Evolutionary conservation across 2,888 invertebrate genomes (phyloP).

Genomic region (Dryocosmus kuriphilus): DNA sequence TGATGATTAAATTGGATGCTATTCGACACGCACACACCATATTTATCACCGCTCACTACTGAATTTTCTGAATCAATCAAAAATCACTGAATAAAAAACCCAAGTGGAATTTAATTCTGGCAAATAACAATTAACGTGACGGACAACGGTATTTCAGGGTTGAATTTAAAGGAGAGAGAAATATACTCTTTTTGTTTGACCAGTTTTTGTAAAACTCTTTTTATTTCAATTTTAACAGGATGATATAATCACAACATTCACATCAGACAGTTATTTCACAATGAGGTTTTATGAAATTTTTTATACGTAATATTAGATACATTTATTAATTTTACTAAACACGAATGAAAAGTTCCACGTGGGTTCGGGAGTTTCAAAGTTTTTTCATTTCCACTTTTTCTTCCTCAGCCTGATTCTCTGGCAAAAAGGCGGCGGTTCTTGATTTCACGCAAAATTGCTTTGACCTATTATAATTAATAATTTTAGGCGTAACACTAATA

Average conservation of each 20-base stretch:
- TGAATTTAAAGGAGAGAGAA: conserved; percentile 31
- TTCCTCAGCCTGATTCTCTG: conserved; percentile 37
- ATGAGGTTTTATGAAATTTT: neutral
- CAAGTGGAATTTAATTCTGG: conserved; percentile 36
- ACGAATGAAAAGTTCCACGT: conserved; percentile 39
- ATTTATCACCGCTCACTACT: conserved; percentile 37
- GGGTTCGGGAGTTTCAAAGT: conserved; percentile 31
- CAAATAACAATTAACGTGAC: conserved; percentile 38
- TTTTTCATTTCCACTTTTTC: conserved; percentile 35
- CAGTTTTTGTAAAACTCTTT: neutral
- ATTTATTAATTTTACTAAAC: neutral
- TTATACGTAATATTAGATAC: neutral
- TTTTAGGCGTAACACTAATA: conserved; percentile 35
- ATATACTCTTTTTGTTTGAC: conserved; percentile 1
- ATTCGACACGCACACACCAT: conserved; percentile 38
- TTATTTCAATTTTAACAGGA: neutral
- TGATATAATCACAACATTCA: neutral
- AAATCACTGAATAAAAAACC: conserved; percentile 36
- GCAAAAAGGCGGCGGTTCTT: conserved; percentile 38
- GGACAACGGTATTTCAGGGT: conserved; percentile 1
- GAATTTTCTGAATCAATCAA: conserved; percentile 28
- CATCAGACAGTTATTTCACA: neutral
- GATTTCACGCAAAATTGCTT: conserved; percentile 37
- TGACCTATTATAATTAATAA: conserved; percentile 28
- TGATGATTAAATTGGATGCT: conserved; percentile 30